phyloP scores from a whole-genome alignment of 2,113 vertebrate species.

The Smithornis capensis region DNA sequence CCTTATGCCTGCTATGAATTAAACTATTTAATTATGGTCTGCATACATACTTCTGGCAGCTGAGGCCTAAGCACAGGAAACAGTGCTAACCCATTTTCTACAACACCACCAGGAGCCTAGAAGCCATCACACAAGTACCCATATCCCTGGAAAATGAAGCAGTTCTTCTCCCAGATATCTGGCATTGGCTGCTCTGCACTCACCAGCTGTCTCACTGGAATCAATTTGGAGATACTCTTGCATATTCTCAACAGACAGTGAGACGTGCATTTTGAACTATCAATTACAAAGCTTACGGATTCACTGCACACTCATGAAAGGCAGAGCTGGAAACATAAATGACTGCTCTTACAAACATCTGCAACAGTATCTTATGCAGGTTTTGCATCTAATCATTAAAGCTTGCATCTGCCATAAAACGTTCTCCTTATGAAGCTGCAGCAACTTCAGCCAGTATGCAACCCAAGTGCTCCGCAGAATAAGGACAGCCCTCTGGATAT shows the following conservation, averaged over 20 bases:
- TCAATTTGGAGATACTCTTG: not conserved
- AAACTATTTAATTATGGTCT: not conserved
- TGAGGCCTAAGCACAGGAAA: not conserved
- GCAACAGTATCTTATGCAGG: not conserved
- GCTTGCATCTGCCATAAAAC: not conserved
- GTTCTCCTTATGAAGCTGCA: not conserved
- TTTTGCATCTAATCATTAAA: not conserved
- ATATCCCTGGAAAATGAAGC: not conserved
- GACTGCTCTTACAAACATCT: not conserved
- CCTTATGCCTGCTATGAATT: not conserved
- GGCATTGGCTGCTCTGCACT: not conserved
- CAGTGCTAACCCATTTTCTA: not conserved
- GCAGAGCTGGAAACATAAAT: not conserved
- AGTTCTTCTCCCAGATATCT: not conserved
- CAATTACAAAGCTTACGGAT: not conserved
- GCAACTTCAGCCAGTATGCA: not conserved
- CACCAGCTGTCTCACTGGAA: not conserved
- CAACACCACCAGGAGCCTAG: not conserved
- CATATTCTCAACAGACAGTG: not conserved
- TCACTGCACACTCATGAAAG: not conserved
- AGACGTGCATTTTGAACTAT: not conserved
- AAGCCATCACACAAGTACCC: not conserved
- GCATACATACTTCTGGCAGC: not conserved
- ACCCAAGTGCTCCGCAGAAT: not conserved
- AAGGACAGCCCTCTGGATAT: not conserved